Evolutionary conservation across 2,888 invertebrate genomes (phyloP).

Genomic region (Dynastes maya): DNA sequence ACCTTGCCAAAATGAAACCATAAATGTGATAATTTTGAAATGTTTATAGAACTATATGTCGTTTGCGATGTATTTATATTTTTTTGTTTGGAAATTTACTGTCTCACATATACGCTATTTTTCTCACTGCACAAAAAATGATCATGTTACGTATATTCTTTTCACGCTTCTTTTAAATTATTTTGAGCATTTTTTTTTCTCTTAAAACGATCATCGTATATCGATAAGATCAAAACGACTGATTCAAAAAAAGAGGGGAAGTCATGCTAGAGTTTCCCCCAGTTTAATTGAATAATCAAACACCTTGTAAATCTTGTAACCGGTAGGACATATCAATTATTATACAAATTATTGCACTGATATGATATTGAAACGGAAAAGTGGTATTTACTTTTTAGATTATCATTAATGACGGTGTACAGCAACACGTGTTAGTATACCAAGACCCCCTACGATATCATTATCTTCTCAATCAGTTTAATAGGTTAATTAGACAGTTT

Average conservation of each 20-base stretch:
- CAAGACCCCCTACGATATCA: neutral
- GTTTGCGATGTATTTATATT: too few relatives aligned
- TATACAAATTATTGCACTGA: neutral
- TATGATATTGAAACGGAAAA: neutral
- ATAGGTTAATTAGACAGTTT: conserved; percentile 1
- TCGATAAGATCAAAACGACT: neutral
- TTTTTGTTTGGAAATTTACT: too few relatives aligned
- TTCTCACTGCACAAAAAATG: too few relatives aligned
- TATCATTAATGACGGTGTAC: conserved; percentile 9
- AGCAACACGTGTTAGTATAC: conserved; percentile 31
- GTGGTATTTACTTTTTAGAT: conserved; percentile 29
- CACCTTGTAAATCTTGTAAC: conserved; percentile 14
- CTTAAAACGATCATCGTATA: too few relatives aligned
- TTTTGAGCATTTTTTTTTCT: too few relatives aligned
- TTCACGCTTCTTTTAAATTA: too few relatives aligned
- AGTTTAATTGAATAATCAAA: conserved; percentile 16
- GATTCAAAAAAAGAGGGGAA: neutral
- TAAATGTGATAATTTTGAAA: too few relatives aligned
- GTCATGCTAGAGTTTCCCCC: neutral
- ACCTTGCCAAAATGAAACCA: too few relatives aligned
- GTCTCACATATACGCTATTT: too few relatives aligned
- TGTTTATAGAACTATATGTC: too few relatives aligned
- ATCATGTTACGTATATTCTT: too few relatives aligned
- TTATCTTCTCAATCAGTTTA: conserved; percentile 22
- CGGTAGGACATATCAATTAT: neutral